These are phyloP conservation scores for Drosophila tripunctata DNA, from an alignment of 2,888 invertebrate species.

Conservation along the genomic window DNA sequence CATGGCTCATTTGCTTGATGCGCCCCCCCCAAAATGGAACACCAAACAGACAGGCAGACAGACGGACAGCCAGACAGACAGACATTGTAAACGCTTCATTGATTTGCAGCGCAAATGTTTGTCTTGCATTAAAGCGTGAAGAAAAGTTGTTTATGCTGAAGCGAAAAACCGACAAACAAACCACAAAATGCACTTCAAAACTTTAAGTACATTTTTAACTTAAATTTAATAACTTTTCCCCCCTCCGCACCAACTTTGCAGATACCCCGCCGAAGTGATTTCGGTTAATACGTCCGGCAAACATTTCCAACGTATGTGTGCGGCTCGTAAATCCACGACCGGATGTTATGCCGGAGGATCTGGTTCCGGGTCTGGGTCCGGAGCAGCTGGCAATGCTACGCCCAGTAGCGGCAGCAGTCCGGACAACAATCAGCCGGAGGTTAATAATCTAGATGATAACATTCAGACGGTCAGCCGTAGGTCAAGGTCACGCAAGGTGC, in stretches of 20 bases:
- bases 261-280: conserved; percentile 94
- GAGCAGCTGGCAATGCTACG: conserved; percentile 25
- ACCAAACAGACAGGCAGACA: conserved; percentile 17
- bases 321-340: conserved; percentile 91
- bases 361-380: conserved; percentile 13
- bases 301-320: conserved; percentile 95
- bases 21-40: conserved; percentile 37
- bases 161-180: conserved; percentile 2
- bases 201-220: conserved; percentile 6
- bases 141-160: conserved; percentile 7
- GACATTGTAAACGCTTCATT: conserved; percentile 61
- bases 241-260: conserved; percentile 71
- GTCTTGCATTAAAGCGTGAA: conserved; percentile 55
- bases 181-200: conserved; percentile 56
- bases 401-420: conserved; percentile 66
- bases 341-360: conserved; percentile 73
- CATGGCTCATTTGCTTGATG: conserved; percentile 71
- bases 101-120: conserved; percentile 69
- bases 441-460: conserved; percentile 84
- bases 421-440: conserved; percentile 69
- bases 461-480: conserved; percentile 89
- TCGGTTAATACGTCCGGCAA: conserved; percentile 95
- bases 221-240: neutral
- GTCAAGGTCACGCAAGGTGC: conserved; percentile 89
- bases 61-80: conserved; percentile 6